Evolutionary conservation across 1,140 invertebrate genomes (phyloP), one percentile per base, ranked within the genome.

Genomic region (Proctacanthus coquilletti): DNA sequence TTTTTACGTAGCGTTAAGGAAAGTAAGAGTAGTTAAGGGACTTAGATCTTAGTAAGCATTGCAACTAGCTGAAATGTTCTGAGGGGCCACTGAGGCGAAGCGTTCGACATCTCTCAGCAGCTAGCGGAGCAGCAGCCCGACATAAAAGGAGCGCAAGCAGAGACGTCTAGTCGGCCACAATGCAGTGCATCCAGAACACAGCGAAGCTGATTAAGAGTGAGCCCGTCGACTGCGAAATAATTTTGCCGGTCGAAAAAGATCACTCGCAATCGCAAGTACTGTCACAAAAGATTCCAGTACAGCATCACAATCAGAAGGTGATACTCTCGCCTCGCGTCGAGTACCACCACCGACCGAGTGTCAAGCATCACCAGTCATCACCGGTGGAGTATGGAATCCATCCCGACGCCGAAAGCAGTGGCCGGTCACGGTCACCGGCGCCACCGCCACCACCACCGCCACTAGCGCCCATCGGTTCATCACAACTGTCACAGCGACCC

Each of bases 311-410:
- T 8, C 54, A 57, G 39, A 57, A 57, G 40, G 49, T 57, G 19
- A 57, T 57, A n/a, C 32, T 57, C 15, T 53, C 54, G 1, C 54
- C 54, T 1, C 52, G 54, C 2, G 45, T 56, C 4, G 54, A 56
- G 35, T 53, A 53, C 33, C 47, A 51, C 27, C 50, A 54, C 36
- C 42, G 49, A 9, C 40, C 41, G 6, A 36, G n/a, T 14, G 11
- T 29, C 27, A 32, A 8, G 41, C 42, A 27, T 42, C 40, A 19
- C 30, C 38, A 21, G 8, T 34, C 36, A 25, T 37, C n/a, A 13
- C 50, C 8, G 33, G 34, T 4, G 32, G 14, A 18, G 21, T 40
- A 5, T 10, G 29, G 5, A 34, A 19, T 6, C 25, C 18, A 4
- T 21, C 20, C 10, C 31, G 25, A n/a, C 31, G 25, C 5, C 21